A percentile compares a stretch with the other conserved stretches of the same genome.
phyloP scores from a whole-genome alignment of 2,113 vertebrate species.

The Semicossyphus pulcher region DNA sequence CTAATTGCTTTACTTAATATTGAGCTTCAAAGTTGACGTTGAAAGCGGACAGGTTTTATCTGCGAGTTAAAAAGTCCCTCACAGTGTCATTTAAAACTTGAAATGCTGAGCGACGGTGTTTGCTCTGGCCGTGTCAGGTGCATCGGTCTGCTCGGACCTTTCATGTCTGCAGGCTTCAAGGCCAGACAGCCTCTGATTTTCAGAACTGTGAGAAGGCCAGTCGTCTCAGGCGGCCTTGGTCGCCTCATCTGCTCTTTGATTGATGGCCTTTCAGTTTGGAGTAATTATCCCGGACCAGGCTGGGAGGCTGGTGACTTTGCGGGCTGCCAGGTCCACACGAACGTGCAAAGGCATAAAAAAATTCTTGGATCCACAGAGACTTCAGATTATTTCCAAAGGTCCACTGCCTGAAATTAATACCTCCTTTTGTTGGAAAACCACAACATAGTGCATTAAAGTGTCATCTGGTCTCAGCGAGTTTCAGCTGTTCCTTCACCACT shows the following conservation, averaged over 20 bases:
- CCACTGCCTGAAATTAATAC: not conserved
- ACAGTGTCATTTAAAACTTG: constrained; percentile 20
- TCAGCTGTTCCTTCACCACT: not conserved
- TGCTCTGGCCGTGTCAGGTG: constrained; percentile 29
- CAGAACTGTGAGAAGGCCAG: constrained; percentile 55
- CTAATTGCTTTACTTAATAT: not conserved
- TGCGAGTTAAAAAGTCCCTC: constrained; percentile 18
- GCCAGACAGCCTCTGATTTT: constrained; percentile 58
- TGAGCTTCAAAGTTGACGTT: not conserved
- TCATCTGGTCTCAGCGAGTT: not conserved
- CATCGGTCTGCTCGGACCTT: constrained; percentile 52
- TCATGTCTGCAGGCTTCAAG: constrained; percentile 76
- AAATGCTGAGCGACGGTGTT: constrained; percentile 51
- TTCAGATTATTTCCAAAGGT: not conserved
- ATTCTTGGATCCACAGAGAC: not conserved
- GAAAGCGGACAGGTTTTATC: not conserved
- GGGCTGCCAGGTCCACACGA: not conserved
- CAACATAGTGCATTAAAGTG: not conserved
- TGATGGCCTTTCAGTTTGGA: constrained; percentile 74
- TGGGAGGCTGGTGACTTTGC: constrained; percentile 38
- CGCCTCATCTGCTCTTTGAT: constrained; percentile 74
- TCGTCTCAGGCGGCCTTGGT: constrained; percentile 61
- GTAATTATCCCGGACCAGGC: constrained; percentile 70
- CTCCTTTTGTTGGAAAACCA: not conserved
- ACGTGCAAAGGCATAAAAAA: not conserved